These are phyloP conservation scores for Catocala fraxini DNA, from an alignment of 2,888 invertebrate genomes.

Conservation along the genomic window DNA sequence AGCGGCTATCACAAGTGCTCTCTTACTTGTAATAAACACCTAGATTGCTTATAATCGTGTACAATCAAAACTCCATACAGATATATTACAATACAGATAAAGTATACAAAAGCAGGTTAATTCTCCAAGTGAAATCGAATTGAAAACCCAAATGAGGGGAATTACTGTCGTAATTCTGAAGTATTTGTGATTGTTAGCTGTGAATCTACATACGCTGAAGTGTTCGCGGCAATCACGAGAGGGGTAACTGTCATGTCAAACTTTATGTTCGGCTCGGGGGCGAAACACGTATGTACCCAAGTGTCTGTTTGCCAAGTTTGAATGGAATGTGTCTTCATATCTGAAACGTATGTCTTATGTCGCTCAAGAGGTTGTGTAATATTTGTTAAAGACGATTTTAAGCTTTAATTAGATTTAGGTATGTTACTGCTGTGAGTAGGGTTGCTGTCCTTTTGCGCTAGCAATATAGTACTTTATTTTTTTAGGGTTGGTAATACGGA, in stretches of 20 bases:
- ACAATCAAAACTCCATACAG: slow-evolving; percentile 7
- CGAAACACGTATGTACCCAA: slow-evolving; percentile 33
- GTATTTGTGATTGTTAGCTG: slow-evolving; percentile 47
- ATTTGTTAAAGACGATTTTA: background rate
- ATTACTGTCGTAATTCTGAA: slow-evolving; percentile 37
- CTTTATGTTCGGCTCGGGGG: slow-evolving; percentile 43
- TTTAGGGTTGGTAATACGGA: no score
- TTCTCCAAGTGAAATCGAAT: slow-evolving; percentile 33
- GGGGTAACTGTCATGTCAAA: slow-evolving; percentile 37
- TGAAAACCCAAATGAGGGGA: slow-evolving; percentile 28
- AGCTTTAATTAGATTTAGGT: background rate
- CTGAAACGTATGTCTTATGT: slow-evolving; percentile 40
- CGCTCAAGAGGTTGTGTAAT: slow-evolving; percentile 19
- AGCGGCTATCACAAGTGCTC: no score
- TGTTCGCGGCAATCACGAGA: slow-evolving; percentile 40
- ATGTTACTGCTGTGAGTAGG: background rate
- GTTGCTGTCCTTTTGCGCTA: no score
- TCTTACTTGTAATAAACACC: background rate
- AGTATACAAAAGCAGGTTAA: slow-evolving; percentile 23
- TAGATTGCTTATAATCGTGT: background rate
- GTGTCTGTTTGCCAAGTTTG: slow-evolving; percentile 46
- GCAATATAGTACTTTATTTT: no score
- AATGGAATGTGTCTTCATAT: slow-evolving; percentile 40
- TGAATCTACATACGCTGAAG: slow-evolving; percentile 40
- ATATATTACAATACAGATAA: slow-evolving; percentile 16